Percentiles rank a stretch among this genome's conserved stretches.
phyloP scores from a whole-genome alignment of 2,113 vertebrate genomes.

The Podarcis raffonei region DNA sequence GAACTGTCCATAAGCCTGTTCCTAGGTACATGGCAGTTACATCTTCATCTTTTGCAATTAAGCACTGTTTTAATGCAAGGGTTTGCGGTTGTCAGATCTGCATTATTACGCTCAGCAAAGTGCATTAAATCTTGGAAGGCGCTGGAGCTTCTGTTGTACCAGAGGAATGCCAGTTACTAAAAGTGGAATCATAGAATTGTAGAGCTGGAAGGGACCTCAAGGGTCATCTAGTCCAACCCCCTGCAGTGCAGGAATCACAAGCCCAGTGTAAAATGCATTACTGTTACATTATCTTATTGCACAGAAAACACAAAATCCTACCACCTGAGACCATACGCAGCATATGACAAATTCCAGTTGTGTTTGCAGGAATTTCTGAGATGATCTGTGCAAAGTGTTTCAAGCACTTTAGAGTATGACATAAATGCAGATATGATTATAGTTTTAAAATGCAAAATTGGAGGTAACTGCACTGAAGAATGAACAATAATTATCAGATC shows the following conservation, averaged over 20 bases:
- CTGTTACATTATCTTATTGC: neutral
- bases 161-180: neutral
- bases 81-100: slow-evolving; percentile 44
- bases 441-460: too few relatives aligned
- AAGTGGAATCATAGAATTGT: neutral
- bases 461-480: too few relatives aligned
- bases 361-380: too few relatives aligned
- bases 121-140: slow-evolving; percentile 53
- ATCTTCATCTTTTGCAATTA: slow-evolving; percentile 33
- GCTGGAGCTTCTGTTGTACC: neutral
- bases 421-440: too few relatives aligned
- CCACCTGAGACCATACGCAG: too few relatives aligned
- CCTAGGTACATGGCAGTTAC: slow-evolving; percentile 46
- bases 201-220: too few relatives aligned
- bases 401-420: too few relatives aligned
- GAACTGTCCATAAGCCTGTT: slow-evolving; percentile 44
- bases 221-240: too few relatives aligned
- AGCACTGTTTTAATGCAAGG: neutral
- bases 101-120: slow-evolving; percentile 23
- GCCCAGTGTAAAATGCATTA: neutral
- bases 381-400: too few relatives aligned
- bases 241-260: too few relatives aligned
- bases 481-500: neutral
- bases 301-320: neutral
- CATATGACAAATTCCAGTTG: too few relatives aligned